Conservation (phyloP, 2,113 vertebrate species). For the Oenanthe melanoleuca region DNA sequence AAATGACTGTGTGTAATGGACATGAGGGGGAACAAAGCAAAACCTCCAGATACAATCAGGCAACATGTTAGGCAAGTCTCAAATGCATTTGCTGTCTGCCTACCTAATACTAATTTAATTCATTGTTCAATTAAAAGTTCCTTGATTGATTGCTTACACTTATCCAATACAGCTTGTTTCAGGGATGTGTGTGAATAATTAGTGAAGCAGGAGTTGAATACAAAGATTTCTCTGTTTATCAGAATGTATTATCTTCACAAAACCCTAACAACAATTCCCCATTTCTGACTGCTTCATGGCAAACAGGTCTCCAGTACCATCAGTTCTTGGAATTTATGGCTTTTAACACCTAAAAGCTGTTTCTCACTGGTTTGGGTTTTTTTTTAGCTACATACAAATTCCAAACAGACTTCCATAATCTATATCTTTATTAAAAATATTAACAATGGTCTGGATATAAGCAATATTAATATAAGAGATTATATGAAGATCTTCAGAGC, state of each 20-base stretch:
- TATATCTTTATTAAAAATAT: background rate
- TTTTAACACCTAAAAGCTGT: background rate
- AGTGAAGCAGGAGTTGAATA: background rate
- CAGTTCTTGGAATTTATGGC: background rate
- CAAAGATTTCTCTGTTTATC: background rate
- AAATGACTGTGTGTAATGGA: background rate
- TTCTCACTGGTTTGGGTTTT: background rate
- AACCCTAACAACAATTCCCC: background rate
- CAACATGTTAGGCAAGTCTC: background rate
- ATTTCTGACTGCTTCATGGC: background rate
- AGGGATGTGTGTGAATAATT: background rate
- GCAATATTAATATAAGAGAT: background rate
- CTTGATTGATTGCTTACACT: background rate
- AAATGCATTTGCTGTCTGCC: background rate
- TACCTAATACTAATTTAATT: background rate
- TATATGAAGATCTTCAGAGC: background rate
- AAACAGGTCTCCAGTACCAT: background rate
- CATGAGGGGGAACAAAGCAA: background rate
- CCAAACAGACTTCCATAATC: background rate
- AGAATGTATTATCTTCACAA: background rate
- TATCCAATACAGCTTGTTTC: background rate
- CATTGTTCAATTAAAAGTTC: slow-evolving; percentile 16
- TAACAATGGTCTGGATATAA: background rate
- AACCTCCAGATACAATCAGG: background rate
- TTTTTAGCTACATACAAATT: background rate